Base-by-base conservation (phyloP, 2,888 invertebrate genomes). In the Sminthurinus aureus region DNA sequence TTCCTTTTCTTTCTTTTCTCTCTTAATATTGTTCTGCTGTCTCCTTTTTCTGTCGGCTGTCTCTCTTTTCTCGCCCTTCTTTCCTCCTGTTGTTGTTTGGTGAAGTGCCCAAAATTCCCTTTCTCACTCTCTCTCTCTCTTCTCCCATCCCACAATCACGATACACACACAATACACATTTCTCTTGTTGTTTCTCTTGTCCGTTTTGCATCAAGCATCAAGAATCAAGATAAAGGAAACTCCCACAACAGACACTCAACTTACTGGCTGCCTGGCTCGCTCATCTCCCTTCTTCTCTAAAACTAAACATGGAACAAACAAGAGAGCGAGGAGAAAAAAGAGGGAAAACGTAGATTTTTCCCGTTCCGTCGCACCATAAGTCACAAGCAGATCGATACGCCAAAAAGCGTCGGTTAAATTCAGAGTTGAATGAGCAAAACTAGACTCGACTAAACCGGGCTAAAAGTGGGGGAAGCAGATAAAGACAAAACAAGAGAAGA, bases 321-420 rank as follows among this genome's bases (percentile, higher is more conserved):
- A 26, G 71, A 71, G 71, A 71, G 26, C 51, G 50, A 79, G 67
- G 69, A 66, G 51, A 69, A n/a, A 67, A 79, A 20, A 38, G 38
- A 79, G 79, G 79, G 79, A 79, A 79, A 79, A 79, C 79, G 71
- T 71, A 79, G 71, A 79, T 79, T 79, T 79, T 79, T 51, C 26
- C 73, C 74, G 24, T 64, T 50, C 82, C 76, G 66, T 76, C n/a
- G 66, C 81, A 74, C 75, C 75, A 69, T 82, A 82, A 82, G 82
- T 82, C 82, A 82, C 76, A 51, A 77, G 26, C 67, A 77, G 82
- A 82, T 82, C 82, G 82, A 82, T 82, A 82, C 73, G 52, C 26
- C 76, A 76, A 82, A 82, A 82, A 82, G 76, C 82, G 77, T 67
- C 67, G 82, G 77, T 76, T 69, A 82, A 82, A 82, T 82, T 82